Evolutionary conservation across 2,888 invertebrate genomes (phyloP).

Genomic region (Orchestes rusci): DNA sequence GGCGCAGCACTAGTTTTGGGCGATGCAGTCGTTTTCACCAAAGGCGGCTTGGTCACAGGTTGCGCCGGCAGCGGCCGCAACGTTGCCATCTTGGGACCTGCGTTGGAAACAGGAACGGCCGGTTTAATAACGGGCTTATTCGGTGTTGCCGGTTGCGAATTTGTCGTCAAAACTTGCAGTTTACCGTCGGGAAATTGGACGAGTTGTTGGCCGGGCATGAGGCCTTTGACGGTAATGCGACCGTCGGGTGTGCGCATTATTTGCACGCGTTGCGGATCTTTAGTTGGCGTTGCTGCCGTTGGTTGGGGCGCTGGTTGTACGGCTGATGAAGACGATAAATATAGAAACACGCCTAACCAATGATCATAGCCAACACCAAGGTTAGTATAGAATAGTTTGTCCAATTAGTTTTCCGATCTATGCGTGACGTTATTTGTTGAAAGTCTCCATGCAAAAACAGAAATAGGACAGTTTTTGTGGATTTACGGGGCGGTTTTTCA

Average conservation of each 20-base stretch:
- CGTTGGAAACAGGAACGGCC: slow-evolving; percentile 15
- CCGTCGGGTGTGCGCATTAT: slow-evolving; percentile 87
- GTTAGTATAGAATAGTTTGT: too few relatives aligned
- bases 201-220: slow-evolving; percentile 87
- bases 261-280: slow-evolving; percentile 70
- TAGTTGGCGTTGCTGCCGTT: slow-evolving; percentile 25
- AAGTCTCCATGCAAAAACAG: too few relatives aligned
- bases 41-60: slow-evolving; percentile 37
- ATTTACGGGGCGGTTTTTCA: too few relatives aligned
- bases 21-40: slow-evolving; percentile 41
- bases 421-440: too few relatives aligned
- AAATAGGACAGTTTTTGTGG: too few relatives aligned
- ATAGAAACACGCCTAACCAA: slow-evolving; percentile 1
- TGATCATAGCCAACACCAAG: too few relatives aligned
- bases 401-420: too few relatives aligned
- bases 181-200: slow-evolving; percentile 92
- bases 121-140: slow-evolving; percentile 17
- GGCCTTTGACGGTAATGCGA: slow-evolving; percentile 83
- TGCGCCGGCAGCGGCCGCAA: slow-evolving; percentile 2
- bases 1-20: slow-evolving; percentile 41
- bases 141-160: slow-evolving; percentile 32
- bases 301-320: slow-evolving; percentile 24
- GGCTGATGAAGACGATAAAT: slow-evolving; percentile 10
- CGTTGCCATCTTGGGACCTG: slow-evolving; percentile 13
- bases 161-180: slow-evolving; percentile 70